A percentile compares a stretch with the other conserved stretches of the same genome.
These are phyloP conservation scores for Megalurothrips usitatus DNA, from an alignment of 2,888 invertebrate genomes.

Conservation along the genomic window DNA sequence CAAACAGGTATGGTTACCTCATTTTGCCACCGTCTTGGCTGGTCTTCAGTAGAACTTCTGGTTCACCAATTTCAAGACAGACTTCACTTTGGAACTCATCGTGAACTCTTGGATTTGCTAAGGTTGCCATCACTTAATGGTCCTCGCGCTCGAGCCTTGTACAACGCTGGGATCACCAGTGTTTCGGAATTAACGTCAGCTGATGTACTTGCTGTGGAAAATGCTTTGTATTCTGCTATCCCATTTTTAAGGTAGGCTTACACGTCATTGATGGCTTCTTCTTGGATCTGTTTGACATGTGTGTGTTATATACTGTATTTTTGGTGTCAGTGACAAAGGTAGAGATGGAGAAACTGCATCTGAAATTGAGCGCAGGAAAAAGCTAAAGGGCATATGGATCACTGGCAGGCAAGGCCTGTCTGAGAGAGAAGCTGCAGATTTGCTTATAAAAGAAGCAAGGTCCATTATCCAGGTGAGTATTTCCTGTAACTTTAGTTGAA, in stretches of 20 bases:
- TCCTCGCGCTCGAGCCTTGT: slow-evolving; percentile 76
- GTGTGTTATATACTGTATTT: slow-evolving; percentile 23
- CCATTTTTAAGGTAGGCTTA: slow-evolving; percentile 70
- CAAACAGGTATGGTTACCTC: slow-evolving; percentile 85
- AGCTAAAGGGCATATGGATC: slow-evolving; percentile 66
- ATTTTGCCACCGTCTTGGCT: slow-evolving; percentile 90
- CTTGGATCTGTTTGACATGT: neutral
- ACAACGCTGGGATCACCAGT: slow-evolving; percentile 72
- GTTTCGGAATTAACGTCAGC: slow-evolving; percentile 75
- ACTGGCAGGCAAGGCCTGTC: slow-evolving; percentile 76
- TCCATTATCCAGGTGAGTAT: slow-evolving; percentile 52
- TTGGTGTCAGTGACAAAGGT: slow-evolving; percentile 57
- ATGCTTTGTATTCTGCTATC: slow-evolving; percentile 67
- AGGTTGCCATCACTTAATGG: slow-evolving; percentile 78
- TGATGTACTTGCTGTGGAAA: slow-evolving; percentile 64
- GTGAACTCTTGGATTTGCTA: slow-evolving; percentile 88
- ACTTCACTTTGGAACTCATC: slow-evolving; percentile 87
- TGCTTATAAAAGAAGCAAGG: slow-evolving; percentile 75
- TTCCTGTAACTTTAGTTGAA: slow-evolving; percentile 49
- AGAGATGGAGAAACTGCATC: slow-evolving; percentile 63
- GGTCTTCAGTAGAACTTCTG: slow-evolving; percentile 84
- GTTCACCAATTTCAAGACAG: slow-evolving; percentile 91
- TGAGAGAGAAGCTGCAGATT: slow-evolving; percentile 71
- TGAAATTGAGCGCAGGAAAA: slow-evolving; percentile 62
- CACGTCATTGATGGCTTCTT: neutral